Conservation (phyloP, 2,888 invertebrate genomes). For the Parnassius orleans region DNA sequence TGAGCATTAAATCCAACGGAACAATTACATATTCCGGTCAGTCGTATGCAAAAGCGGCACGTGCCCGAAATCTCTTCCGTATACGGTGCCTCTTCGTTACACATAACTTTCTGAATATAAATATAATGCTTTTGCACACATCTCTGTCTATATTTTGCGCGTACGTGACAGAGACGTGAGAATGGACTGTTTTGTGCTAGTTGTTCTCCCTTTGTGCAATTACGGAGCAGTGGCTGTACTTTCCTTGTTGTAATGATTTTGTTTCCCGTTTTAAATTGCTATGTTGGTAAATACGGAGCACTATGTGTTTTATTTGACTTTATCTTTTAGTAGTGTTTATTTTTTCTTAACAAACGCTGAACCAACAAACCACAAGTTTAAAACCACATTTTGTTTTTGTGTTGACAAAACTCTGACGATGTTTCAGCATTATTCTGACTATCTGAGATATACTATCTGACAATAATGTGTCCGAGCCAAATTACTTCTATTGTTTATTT, state of each 20-base stretch:
- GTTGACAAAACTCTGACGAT: no score
- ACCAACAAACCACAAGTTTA: no score
- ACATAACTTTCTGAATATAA: slow-evolving; percentile 22
- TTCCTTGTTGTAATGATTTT: slow-evolving; percentile 3
- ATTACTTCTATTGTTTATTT: no score
- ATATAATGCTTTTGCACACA: slow-evolving; percentile 16
- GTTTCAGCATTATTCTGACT: no score
- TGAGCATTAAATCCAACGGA: slow-evolving; percentile 24
- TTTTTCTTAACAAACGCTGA: no score
- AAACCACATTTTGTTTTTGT: no score
- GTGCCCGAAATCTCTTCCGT: slow-evolving; percentile 45
- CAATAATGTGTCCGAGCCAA: no score
- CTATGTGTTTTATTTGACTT: no score
- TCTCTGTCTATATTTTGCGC: slow-evolving; percentile 12
- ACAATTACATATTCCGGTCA: slow-evolving; percentile 62
- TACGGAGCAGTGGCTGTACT: slow-evolving; percentile 3
- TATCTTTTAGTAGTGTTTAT: background rate
- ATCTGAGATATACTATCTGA: no score
- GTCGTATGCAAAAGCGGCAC: slow-evolving; percentile 55
- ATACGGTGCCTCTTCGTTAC: slow-evolving; percentile 22
- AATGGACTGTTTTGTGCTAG: slow-evolving; percentile 4
- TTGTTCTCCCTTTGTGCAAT: slow-evolving; percentile 20
- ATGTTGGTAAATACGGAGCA: slow-evolving; percentile 6
- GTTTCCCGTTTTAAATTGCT: slow-evolving; percentile 14
- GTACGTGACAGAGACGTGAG: slow-evolving; percentile 14